Evolutionary conservation across 1,140 invertebrate species (phyloP).

Genomic region (Heliconius hermathena): DNA sequence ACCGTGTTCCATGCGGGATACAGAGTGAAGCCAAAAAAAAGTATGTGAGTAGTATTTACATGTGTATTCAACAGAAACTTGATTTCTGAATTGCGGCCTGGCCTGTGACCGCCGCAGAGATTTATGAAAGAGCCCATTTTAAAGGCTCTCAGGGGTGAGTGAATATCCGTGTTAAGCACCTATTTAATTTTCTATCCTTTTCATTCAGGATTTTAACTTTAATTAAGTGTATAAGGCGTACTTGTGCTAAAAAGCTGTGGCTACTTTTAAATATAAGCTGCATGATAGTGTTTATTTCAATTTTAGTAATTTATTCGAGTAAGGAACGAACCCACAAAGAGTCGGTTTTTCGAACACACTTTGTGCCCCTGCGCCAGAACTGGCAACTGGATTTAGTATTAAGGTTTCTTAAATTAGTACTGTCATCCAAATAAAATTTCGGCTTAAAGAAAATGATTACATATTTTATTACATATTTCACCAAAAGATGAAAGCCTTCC

Average conservation of each 20-base stretch:
- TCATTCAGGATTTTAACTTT: slow-evolving; percentile 4
- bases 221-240: neutral
- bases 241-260: neutral
- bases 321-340: too few relatives aligned
- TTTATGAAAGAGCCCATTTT: slow-evolving; percentile 9
- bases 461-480: neutral
- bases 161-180: slow-evolving; percentile 8
- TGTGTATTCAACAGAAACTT: neutral
- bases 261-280: neutral
- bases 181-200: slow-evolving; percentile 7
- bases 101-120: neutral
- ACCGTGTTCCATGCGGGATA: too few relatives aligned
- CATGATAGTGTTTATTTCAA: too few relatives aligned
- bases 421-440: too few relatives aligned
- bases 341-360: too few relatives aligned
- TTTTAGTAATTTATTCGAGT: too few relatives aligned
- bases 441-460: too few relatives aligned
- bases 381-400: too few relatives aligned
- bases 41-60: neutral
- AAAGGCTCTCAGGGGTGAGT: slow-evolving; percentile 7
- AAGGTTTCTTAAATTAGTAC: too few relatives aligned
- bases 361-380: too few relatives aligned
- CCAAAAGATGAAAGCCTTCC: neutral
- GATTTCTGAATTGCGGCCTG: neutral
- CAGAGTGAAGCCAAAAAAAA: too few relatives aligned